Percentiles rank a stretch among this genome's conserved stretches.
These are phyloP conservation scores for Enteromius unitaeniatus DNA, from an alignment of 2,797 vertebrate species.

Conservation along the genomic window DNA sequence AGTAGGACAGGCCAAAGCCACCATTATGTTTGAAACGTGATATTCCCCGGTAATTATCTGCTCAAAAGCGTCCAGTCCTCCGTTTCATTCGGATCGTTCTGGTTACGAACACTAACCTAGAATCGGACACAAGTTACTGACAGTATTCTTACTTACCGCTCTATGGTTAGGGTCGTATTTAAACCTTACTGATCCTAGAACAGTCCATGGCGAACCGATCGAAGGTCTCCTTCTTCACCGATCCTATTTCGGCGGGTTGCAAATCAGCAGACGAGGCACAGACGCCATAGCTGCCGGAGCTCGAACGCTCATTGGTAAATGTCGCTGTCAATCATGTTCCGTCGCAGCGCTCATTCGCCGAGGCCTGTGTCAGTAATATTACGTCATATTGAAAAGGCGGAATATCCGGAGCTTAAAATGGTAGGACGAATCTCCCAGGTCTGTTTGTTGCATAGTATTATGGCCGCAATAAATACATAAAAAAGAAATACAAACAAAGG, in stretches of 20 bases:
- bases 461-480: too few relatives aligned
- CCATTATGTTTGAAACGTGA: slow-evolving; percentile 56
- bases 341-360: slow-evolving; percentile 52
- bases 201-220: slow-evolving; percentile 72
- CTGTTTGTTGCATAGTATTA: not conserved
- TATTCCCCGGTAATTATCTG: slow-evolving; percentile 39
- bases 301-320: slow-evolving; percentile 64
- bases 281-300: slow-evolving; percentile 52
- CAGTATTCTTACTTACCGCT: slow-evolving; percentile 77
- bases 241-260: slow-evolving; percentile 76
- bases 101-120: slow-evolving; percentile 46
- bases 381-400: slow-evolving; percentile 49
- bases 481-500: not conserved
- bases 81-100: slow-evolving; percentile 11
- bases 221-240: slow-evolving; percentile 77
- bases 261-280: slow-evolving; percentile 74
- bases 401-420: slow-evolving; percentile 64
- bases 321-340: slow-evolving; percentile 45
- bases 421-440: not conserved
- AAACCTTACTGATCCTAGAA: slow-evolving; percentile 82
- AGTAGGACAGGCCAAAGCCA: slow-evolving; percentile 54
- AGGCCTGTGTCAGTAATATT: not conserved
- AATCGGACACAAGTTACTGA: slow-evolving; percentile 66
- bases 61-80: not conserved
- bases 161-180: slow-evolving; percentile 59